Base-by-base conservation (phyloP, 2,888 invertebrate genomes). In the Mimas tiliae region DNA sequence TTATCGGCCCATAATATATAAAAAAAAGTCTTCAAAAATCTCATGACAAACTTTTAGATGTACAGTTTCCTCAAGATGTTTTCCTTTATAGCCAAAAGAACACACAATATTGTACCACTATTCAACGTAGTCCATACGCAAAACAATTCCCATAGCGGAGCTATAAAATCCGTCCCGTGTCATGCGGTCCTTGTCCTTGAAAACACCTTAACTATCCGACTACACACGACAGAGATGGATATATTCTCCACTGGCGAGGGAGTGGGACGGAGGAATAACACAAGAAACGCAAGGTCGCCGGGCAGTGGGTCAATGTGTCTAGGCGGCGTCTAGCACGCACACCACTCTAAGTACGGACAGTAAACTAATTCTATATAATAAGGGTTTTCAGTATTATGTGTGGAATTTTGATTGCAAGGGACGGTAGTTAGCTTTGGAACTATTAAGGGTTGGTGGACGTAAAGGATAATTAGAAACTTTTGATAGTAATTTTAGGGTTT, bases 251-350 rank as follows among this genome's bases (percentile, higher is more conserved):
- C 63, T 66, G 48, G 64, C 47, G 87, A 65, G 79, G 21, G 85
- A 91, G 76, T 52, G 87, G 75, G 91, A 87, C 70, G 77, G 79
- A 74, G 77, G 79, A 85, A 91, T 80, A 93, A 92, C 93, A 92
- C 90, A 92, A 93, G 93, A 91, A 89, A 89, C 74, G 84, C 91
- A 91, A 93, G 91, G 92, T 91, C 91, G 85, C 74, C 89, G 89
- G 90, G 84, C 91, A 92, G 87, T 93, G 88, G 93, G 93, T 93
- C 93, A 93, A 80, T 78, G 75, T 81, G 93, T 93, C 93, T 93
- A 93, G 93, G 85, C 86, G 81, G 73, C 83, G 93, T 93, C 93
- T 93, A 92, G 91, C 79, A 87, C 90, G 70, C 93, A 91, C 93
- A 93, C 92, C 82, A 76, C 70, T 68, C 68, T 67, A 68, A 65